phyloP scores from a whole-genome alignment of 2,797 vertebrate species.

The Semaprochilodus insignis region DNA sequence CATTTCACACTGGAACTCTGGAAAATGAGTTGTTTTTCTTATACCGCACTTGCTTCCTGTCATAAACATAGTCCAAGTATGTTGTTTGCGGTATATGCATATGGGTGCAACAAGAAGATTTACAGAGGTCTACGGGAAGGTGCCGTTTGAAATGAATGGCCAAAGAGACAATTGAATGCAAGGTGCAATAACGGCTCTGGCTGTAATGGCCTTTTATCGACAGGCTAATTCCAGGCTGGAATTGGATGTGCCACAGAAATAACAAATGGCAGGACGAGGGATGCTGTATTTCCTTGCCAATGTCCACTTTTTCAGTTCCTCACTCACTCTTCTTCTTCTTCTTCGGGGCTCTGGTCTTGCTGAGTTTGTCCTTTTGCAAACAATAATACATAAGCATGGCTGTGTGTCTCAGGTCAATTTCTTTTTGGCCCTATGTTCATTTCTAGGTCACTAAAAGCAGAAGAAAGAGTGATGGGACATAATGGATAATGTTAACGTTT shows the following conservation, averaged over 20 bases:
- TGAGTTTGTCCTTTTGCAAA: background rate
- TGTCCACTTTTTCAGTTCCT: background rate
- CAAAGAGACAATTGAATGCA: slow-evolving; percentile 34
- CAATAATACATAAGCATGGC: background rate
- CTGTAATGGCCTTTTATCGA: slow-evolving; percentile 50
- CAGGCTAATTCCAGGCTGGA: slow-evolving; percentile 50
- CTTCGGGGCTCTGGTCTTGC: background rate
- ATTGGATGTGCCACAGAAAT: slow-evolving; percentile 50
- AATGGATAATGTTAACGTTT: background rate
- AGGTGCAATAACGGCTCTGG: slow-evolving; percentile 42
- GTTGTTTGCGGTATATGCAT: slow-evolving; percentile 1
- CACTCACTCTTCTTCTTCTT: background rate
- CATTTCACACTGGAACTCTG: slow-evolving; percentile 17
- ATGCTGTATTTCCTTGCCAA: slow-evolving; percentile 35
- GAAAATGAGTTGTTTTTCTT: background rate
- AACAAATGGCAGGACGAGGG: slow-evolving; percentile 28
- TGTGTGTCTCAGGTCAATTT: background rate
- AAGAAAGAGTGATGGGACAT: background rate
- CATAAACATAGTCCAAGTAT: background rate
- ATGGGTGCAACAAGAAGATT: slow-evolving; percentile 28
- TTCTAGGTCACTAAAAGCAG: background rate
- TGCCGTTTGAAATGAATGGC: slow-evolving; percentile 31
- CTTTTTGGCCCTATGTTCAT: background rate
- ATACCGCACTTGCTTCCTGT: background rate
- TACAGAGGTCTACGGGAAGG: slow-evolving; percentile 26